phyloP scores from a whole-genome alignment of 2,797 vertebrate species.

The Phrynocephalus guinanensis region DNA sequence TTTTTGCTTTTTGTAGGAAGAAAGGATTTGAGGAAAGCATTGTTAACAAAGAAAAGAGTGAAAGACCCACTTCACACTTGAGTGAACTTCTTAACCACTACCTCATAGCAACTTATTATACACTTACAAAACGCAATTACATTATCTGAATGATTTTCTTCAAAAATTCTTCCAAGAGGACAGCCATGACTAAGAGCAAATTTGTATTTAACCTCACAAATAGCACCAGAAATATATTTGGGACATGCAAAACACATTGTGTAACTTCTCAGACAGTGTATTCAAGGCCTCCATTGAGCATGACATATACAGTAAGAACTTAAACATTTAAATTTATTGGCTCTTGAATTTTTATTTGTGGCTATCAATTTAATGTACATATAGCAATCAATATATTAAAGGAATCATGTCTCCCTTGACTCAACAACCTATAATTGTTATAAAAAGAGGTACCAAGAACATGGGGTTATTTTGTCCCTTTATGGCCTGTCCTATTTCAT shows the following conservation, averaged over 20 bases:
- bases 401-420: background rate
- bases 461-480: background rate
- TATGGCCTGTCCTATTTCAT: background rate
- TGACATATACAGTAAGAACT: background rate
- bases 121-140: constrained; percentile 66
- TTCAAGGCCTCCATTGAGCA: constrained; percentile 11
- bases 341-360: background rate
- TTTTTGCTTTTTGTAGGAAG: constrained; percentile 58
- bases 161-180: constrained; percentile 47
- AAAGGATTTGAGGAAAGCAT: constrained; percentile 37
- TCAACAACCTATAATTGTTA: background rate
- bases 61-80: constrained; percentile 65
- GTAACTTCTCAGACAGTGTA: constrained; percentile 6
- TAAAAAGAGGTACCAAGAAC: background rate
- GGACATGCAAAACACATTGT: background rate
- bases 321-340: background rate
- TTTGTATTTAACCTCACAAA: constrained; percentile 60
- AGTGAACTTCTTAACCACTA: constrained; percentile 51
- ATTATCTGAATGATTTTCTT: constrained; percentile 51
- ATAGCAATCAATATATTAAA: background rate
- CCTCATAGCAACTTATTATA: constrained; percentile 63
- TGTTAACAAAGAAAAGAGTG: constrained; percentile 63
- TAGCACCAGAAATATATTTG: constrained; percentile 31
- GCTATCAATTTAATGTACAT: background rate
- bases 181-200: constrained; percentile 53